These are phyloP conservation scores for Labeo catla DNA, from an alignment of 2,113 vertebrate genomes.

Conservation along the genomic window DNA sequence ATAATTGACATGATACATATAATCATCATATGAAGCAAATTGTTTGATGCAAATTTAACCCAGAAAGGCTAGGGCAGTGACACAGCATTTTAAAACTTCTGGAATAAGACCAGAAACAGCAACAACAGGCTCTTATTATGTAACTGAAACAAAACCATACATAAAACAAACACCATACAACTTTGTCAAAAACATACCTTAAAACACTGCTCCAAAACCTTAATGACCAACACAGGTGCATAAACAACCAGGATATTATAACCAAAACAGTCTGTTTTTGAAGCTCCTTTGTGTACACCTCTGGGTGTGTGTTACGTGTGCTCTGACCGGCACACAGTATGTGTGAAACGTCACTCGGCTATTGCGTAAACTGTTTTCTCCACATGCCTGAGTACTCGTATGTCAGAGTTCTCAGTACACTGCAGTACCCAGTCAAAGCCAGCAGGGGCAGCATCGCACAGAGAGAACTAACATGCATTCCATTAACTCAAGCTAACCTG, in stretches of 20 bases:
- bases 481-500: not conserved
- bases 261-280: not conserved
- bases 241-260: not conserved
- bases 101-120: not conserved
- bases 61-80: conserved; percentile 28
- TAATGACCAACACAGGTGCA: not conserved
- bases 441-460: conserved; percentile 53
- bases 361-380: conserved; percentile 76
- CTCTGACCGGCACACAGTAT: not conserved
- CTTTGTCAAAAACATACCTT: conserved; percentile 57
- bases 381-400: conserved; percentile 24
- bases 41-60: not conserved
- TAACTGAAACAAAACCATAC: conserved; percentile 35
- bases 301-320: conserved; percentile 44
- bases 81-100: conserved; percentile 39
- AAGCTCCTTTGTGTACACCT: conserved; percentile 28
- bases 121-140: conserved; percentile 5
- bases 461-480: conserved; percentile 37
- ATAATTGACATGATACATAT: not conserved
- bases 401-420: conserved; percentile 44
- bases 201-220: conserved; percentile 1
- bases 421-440: conserved; percentile 45
- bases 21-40: not conserved
- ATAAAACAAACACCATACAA: conserved; percentile 38
- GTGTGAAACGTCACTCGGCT: conserved; percentile 35